Evolutionary conservation across 1,140 invertebrate species (phyloP).

Genomic region (Ladona fulva): DNA sequence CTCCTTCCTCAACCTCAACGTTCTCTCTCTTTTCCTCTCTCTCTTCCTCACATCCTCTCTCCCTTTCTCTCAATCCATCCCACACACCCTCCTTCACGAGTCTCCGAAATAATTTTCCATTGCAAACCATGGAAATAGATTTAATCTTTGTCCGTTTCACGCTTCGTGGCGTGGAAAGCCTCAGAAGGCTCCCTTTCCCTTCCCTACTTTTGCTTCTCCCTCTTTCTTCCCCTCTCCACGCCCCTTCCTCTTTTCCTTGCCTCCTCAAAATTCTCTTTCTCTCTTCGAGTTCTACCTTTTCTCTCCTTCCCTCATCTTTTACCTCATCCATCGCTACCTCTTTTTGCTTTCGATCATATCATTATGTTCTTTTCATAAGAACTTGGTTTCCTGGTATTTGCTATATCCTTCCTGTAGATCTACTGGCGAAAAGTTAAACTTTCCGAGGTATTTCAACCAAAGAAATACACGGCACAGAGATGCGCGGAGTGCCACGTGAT

Average conservation of each 20-base stretch:
- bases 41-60: constrained; percentile 16
- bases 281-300: constrained; percentile 14
- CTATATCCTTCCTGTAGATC: too few species aligned
- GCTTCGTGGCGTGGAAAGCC: neutral
- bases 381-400: too few species aligned
- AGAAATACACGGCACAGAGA: too few species aligned
- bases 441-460: too few species aligned
- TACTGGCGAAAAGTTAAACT: too few species aligned
- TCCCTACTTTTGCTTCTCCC: neutral
- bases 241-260: constrained; percentile 13
- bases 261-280: constrained; percentile 15
- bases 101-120: constrained; percentile 11
- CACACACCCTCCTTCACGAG: neutral
- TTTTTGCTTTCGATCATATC: neutral
- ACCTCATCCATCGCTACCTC: neutral
- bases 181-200: neutral
- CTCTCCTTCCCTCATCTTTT: constrained; percentile 10
- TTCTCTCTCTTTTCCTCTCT: constrained; percentile 19
- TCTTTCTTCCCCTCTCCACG: neutral
- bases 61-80: constrained; percentile 11
- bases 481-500: too few species aligned
- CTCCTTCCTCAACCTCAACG: constrained; percentile 18
- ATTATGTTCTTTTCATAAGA: too few species aligned
- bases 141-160: neutral
- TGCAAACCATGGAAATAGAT: neutral